Evolutionary conservation across 2,888 invertebrate species (phyloP), one percentile per base, ranked within the genome.

Genomic region (Pyrocoelia pectoralis): DNA sequence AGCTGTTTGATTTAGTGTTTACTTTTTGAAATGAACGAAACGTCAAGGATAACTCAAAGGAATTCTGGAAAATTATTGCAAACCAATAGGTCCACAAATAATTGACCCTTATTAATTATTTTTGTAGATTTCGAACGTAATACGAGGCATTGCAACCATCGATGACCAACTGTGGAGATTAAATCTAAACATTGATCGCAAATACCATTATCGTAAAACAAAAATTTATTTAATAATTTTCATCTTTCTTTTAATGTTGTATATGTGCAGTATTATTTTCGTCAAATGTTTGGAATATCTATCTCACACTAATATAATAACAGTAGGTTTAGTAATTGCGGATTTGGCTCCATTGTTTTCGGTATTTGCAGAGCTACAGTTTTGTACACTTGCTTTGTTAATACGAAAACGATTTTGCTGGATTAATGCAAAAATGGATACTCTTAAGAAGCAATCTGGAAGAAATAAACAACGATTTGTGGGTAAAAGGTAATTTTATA

Each of bases 341-440:
- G 49, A 61, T 41, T 12, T 13, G 10, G 13, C 28, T 14, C 46
- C 56, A 14, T 9, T 46, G 8, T 48, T 43, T 28, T 48, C 40
- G 10, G 13, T 46, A 6, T 60, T 60, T 14, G 19, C 29, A 1
- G 46, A 49, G 13, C 5, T 49, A 10, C 63, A 63, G 28, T 54
- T 58, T 12, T 58, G 54, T 19, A 33, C 48, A 4, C 29, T 63
- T 8, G 29, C 33, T 18, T 12, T 43, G 10, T 14, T 49, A 1
- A 6, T 58, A 41, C 57, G 54, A 8, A 18, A 54, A 18, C 24
- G 63, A 24, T 63, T 63, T 19, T 1, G 1, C 14, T 63, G 58
- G 57, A 12, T 63, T 4, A 63, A 63, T 17, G 1, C 54, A 15
- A 28, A 12, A 19, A 54, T 40, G 19, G 46, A 46, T 15, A 18